Conservation (phyloP, 1,140 invertebrate species). For the Calosoma granatense region DNA sequence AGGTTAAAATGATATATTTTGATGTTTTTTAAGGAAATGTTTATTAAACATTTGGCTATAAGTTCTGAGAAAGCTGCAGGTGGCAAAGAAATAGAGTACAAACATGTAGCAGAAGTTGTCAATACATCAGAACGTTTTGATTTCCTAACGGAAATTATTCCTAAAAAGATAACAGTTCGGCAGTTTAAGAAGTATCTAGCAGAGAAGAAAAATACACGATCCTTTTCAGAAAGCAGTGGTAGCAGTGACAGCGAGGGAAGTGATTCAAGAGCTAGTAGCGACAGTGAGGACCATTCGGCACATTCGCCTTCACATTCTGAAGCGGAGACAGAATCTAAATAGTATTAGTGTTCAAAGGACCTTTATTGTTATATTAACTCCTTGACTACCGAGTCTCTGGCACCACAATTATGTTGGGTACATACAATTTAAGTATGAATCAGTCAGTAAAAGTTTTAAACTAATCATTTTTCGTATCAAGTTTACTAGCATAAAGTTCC, state of each 20-base stretch:
- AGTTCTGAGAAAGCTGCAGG: conserved; percentile 42
- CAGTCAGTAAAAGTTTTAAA: too few species aligned
- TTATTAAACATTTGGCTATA: conserved; percentile 53
- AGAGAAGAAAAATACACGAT: conserved; percentile 39
- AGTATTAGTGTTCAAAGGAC: too few species aligned
- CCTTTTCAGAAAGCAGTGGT: conserved; percentile 21
- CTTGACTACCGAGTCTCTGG: too few species aligned
- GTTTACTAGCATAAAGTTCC: too few species aligned
- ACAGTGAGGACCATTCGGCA: neutral
- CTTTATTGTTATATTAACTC: too few species aligned
- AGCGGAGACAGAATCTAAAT: too few species aligned
- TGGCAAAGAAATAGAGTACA: conserved; percentile 46
- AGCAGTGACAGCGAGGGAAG: conserved; percentile 25
- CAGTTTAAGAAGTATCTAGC: conserved; percentile 56
- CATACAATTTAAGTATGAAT: too few species aligned
- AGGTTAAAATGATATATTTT: conserved; percentile 20
- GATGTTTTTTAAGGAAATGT: conserved; percentile 46
- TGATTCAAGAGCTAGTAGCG: conserved; percentile 22
- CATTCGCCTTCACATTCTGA: neutral
- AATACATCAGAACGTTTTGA: conserved; percentile 53
- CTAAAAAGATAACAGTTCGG: conserved; percentile 55
- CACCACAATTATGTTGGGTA: too few species aligned
- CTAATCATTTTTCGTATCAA: too few species aligned
- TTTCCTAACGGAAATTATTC: conserved; percentile 59
- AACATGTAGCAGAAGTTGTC: conserved; percentile 56